Conservation (phyloP, 1,140 invertebrate species). For the Probaryconus sp. region DNA sequence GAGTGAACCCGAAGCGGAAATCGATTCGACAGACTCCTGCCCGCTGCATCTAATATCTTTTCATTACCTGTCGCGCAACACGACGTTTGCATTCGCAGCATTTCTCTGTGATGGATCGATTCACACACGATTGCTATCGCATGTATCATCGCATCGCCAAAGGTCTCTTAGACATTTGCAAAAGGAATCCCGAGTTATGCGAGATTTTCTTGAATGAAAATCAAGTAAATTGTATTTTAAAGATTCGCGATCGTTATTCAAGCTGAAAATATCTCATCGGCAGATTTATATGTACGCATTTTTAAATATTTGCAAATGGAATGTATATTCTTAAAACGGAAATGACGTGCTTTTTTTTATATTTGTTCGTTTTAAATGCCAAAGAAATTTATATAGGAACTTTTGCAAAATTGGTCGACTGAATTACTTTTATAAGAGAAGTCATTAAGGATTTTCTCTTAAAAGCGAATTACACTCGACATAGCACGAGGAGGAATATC, state of each 20-base stretch:
- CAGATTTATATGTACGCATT: too few species aligned
- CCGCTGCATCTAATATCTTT: conserved; percentile 50
- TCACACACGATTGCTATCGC: conserved; percentile 30
- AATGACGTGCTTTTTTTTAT: too few species aligned
- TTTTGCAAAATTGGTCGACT: too few species aligned
- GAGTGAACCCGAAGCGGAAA: conserved; percentile 23
- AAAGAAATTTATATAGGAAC: too few species aligned
- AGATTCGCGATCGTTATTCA: conserved; percentile 7
- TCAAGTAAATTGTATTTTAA: too few species aligned
- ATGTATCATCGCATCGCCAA: conserved; percentile 24
- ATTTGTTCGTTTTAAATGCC: too few species aligned
- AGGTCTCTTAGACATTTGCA: conserved; percentile 16
- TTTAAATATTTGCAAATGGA: too few species aligned
- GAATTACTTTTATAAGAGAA: too few species aligned
- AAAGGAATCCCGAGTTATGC: conserved; percentile 13
- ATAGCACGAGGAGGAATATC: conserved; percentile 1
- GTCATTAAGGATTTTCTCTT: too few species aligned
- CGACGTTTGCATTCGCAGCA: conserved; percentile 53
- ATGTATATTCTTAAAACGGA: too few species aligned
- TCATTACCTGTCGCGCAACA: conserved; percentile 47
- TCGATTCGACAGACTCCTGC: conserved; percentile 40
- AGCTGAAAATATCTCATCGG: not conserved
- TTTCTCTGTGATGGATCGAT: conserved; percentile 57
- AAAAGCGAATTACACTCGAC: conserved; percentile 8
- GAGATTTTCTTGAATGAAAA: too few species aligned